These are phyloP conservation scores for Rallus crepitans DNA, from an alignment of 2,797 vertebrate genomes.

Conservation along the genomic window DNA sequence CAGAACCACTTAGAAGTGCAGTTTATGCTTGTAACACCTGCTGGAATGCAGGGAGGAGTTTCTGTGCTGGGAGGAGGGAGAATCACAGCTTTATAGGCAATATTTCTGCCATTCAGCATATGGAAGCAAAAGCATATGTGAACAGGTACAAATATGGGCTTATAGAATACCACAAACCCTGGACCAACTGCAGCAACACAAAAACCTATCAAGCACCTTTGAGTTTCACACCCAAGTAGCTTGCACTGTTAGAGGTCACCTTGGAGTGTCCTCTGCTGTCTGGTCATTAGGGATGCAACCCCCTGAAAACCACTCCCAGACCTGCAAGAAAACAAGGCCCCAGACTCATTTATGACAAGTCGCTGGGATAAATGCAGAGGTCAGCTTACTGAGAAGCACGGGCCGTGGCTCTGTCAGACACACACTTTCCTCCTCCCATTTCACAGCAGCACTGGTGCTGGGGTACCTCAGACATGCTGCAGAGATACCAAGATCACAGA, in stretches of 20 bases:
- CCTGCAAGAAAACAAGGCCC: neutral
- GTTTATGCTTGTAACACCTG: neutral
- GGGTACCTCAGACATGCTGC: neutral
- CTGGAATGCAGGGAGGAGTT: neutral
- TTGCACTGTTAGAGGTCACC: neutral
- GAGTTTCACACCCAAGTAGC: neutral
- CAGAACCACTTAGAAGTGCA: neutral
- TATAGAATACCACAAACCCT: neutral
- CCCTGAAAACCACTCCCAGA: neutral
- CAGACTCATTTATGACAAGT: neutral
- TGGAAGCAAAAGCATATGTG: neutral
- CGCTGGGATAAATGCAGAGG: neutral
- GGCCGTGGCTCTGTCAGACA: neutral
- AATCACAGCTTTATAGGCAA: neutral
- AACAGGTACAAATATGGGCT: neutral
- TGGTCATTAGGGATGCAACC: neutral
- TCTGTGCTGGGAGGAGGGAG: neutral
- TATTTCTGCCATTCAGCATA: neutral
- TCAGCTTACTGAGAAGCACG: neutral
- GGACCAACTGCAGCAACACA: neutral
- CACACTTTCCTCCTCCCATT: neutral
- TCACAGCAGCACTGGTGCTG: neutral
- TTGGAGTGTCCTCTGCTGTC: neutral
- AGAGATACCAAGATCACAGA: neutral
- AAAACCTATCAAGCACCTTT: accelerated